Evolutionary conservation across 53 echinoderm and acorn worm species (phyloP), one percentile per base, ranked within the genome.

Genomic region (Pentamera pediparva): DNA sequence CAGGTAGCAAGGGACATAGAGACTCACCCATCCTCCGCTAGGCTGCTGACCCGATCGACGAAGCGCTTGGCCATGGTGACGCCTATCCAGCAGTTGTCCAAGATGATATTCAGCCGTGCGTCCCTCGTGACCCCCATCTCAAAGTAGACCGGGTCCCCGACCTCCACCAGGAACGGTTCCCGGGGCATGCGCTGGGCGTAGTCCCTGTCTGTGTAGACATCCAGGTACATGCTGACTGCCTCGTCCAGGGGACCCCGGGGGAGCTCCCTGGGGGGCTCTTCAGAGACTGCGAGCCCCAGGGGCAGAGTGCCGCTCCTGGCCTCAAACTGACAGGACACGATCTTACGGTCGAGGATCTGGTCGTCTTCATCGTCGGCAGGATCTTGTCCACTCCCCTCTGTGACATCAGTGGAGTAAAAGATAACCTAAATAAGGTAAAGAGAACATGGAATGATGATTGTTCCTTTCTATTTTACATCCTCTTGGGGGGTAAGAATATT

Each of bases 141-240:
- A 39, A 80, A 75, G 47, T 75, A 85, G 29, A 85, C 34, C 27
- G 80, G 80, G 25, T 80, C 75, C 12, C 85, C 85, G 31, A 37
- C 20, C 56, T 75, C 80, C 9, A 80, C 33, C 12, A 5, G 36
- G 38, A 57, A 64, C 2, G 85, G 85, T 28, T 75, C 43, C 0
- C 22, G 25, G 20, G 34, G 0, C 80, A 33, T 52, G 35, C 38
- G 75, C 60, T 37, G 31, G 10, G 8, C 32, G 32, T 69, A 85
- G 21, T 34, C 22, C n/a, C 35, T 75, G 17, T 65, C 39, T 15
- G 67, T 75, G 71, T 65, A 85, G 51, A 85, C 57, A 25, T 85
- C 69, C 80, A 85, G 56, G 45, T 38, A 39, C 12, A 85, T 33
- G 1, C 50, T 65, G 32, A 65, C 45, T 22, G 30, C 45, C 25